Percentiles rank a stretch among this genome's conserved stretches.
These are phyloP conservation scores for Pseudochaenichthys georgianus DNA, from an alignment of 2,797 vertebrate species.

Conservation along the genomic window DNA sequence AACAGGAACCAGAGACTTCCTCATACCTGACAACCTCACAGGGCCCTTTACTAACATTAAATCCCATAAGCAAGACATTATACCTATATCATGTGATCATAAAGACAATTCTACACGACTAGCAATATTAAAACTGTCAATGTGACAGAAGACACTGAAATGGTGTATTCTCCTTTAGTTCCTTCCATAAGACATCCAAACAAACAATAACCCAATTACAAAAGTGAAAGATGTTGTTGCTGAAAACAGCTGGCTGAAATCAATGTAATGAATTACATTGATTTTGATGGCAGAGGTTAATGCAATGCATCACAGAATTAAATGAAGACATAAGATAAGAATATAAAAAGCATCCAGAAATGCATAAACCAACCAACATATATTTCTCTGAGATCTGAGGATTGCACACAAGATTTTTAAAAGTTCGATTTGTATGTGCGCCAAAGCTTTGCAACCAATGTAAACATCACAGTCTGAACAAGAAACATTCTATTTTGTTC, in stretches of 20 bases:
- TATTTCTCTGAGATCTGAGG: neutral
- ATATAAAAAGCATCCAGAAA: neutral
- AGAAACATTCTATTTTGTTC: neutral
- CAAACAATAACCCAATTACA: neutral
- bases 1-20: neutral
- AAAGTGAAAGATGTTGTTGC: neutral
- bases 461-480: neutral
- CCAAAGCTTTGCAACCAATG: neutral
- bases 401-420: neutral
- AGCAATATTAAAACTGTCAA: too few species aligned
- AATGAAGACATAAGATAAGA: neutral
- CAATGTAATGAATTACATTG: accelerated
- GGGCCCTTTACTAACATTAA: neutral
- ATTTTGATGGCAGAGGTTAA: neutral
- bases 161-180: neutral
- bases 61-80: neutral
- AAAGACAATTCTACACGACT: neutral
- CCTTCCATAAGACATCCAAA: neutral
- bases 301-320: neutral
- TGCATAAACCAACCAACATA: too few species aligned
- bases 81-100: neutral
- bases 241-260: neutral
- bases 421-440: too few species aligned
- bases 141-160: neutral
- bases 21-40: neutral